Percentiles rank a stretch among this genome's conserved stretches.
phyloP scores from a whole-genome alignment of 2,888 invertebrate species.

The Piscicola geometra region DNA sequence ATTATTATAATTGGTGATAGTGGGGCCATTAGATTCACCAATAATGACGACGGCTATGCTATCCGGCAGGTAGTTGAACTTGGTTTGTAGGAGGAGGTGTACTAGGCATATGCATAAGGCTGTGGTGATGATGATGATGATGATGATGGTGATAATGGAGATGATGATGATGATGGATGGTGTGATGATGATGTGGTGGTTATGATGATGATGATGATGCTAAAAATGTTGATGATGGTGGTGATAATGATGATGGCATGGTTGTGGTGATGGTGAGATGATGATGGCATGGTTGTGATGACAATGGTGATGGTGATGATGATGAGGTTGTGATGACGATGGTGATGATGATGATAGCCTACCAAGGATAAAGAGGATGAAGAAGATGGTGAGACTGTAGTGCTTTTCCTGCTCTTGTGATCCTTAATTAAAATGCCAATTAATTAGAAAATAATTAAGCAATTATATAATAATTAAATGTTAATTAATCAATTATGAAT shows the following conservation, averaged over 20 bases:
- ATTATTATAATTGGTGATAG: too few species aligned
- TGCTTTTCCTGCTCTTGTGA: conserved; percentile 90
- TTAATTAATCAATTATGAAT: too few species aligned
- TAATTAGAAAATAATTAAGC: too few species aligned
- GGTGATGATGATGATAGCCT: conserved; percentile 86
- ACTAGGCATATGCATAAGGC: conserved; percentile 84
- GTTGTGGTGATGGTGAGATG: conserved; percentile 90
- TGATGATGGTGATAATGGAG: conserved; percentile 93
- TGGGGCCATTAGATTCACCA: conserved; percentile 51
- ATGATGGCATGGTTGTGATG: too few species aligned
- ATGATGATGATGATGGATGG: conserved; percentile 86
- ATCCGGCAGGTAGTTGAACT: conserved; percentile 93
- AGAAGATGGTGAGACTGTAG: conserved; percentile 94
- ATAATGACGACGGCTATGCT: conserved; percentile 93
- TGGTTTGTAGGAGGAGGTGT: conserved; percentile 87
- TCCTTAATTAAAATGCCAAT: conserved; percentile 59
- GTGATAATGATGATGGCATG: conserved; percentile 94
- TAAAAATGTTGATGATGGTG: conserved; percentile 70
- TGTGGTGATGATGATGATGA: conserved; percentile 72
- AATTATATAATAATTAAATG: too few species aligned
- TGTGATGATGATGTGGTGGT: conserved; percentile 93
- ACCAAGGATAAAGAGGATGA: conserved; percentile 84
- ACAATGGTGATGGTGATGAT: conserved; percentile 74
- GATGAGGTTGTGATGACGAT: conserved; percentile 95
- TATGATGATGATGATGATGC: conserved; percentile 89